Evolutionary conservation across 2,113 vertebrate species (phyloP).

Genomic region (Heloderma charlesbogerti): DNA sequence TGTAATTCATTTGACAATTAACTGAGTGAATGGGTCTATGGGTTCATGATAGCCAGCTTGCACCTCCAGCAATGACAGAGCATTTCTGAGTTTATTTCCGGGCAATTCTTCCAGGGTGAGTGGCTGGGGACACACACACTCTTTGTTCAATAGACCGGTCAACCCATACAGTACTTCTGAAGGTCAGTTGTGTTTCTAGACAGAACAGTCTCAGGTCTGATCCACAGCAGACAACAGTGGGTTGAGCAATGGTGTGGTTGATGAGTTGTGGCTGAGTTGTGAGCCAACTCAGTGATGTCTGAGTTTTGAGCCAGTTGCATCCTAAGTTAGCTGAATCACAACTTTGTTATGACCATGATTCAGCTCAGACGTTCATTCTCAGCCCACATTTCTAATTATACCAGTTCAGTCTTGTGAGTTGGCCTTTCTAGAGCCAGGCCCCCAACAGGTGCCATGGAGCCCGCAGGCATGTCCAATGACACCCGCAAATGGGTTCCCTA

Average conservation of each 20-base stretch:
- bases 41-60: constrained; percentile 1
- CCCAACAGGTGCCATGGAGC: too few relatives aligned
- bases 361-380: not conserved
- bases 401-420: not conserved
- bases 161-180: not conserved
- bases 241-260: too few relatives aligned
- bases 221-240: not conserved
- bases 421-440: too few relatives aligned
- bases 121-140: not conserved
- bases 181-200: not conserved
- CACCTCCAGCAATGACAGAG: not conserved
- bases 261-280: not conserved
- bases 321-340: not conserved
- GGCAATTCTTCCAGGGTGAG: not conserved
- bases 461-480: too few relatives aligned
- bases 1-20: constrained; percentile 24
- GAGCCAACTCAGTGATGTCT: not conserved
- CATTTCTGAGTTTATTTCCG: not conserved
- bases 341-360: not conserved
- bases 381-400: too few relatives aligned
- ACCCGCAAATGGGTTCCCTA: too few relatives aligned
- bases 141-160: not conserved
- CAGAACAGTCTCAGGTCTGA: not conserved
- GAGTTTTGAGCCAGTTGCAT: not conserved
- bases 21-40: not conserved